phyloP scores from a whole-genome alignment of 2,113 vertebrate species.

The Mungos mungo region DNA sequence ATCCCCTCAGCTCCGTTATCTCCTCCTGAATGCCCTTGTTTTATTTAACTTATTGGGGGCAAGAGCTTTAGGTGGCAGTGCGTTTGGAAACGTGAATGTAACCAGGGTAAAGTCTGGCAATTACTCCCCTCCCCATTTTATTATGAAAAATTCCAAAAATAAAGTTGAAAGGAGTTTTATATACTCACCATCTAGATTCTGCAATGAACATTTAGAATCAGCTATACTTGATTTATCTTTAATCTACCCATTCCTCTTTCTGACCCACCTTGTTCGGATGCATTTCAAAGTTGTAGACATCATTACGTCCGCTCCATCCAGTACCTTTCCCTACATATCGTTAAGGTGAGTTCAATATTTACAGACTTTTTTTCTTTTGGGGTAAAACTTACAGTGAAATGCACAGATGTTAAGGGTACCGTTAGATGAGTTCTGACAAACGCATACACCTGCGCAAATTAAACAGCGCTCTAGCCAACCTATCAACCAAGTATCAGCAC shows the following conservation, averaged over 20 bases:
- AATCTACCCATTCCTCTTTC: neutral
- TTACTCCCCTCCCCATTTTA: neutral
- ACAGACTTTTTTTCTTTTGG: neutral
- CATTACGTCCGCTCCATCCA: accelerated
- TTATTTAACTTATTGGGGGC: neutral
- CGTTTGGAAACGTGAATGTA: too few relatives aligned
- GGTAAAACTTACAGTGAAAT: neutral
- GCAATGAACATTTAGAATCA: neutral
- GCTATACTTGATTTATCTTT: neutral
- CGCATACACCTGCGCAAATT: neutral
- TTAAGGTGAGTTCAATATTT: neutral
- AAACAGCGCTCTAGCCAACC: neutral
- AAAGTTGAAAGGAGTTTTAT: neutral
- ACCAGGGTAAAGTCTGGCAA: neutral
- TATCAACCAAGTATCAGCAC: neutral
- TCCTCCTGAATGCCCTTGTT: neutral
- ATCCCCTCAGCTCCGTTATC: neutral
- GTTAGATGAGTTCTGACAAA: neutral
- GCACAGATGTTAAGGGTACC: neutral
- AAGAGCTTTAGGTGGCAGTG: neutral
- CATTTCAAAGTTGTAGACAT: neutral
- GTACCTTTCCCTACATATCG: neutral
- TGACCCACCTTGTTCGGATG: neutral
- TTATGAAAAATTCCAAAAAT: neutral
- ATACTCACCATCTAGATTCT: neutral